Evolutionary conservation across 2,797 vertebrate genomes (phyloP).

Genomic region (Okamejei kenojei): DNA sequence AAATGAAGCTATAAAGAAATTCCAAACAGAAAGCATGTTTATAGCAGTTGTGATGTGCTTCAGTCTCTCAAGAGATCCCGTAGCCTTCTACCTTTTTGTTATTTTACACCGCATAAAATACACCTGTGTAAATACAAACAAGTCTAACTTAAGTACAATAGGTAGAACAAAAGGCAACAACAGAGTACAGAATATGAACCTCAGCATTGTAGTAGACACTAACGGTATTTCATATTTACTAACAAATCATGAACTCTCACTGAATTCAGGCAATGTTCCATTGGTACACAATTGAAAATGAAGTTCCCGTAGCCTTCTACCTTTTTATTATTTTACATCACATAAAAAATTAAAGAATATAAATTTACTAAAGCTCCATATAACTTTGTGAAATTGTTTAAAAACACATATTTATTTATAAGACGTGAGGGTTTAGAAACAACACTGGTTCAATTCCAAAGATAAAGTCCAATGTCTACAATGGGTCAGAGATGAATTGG

Average conservation of each 20-base stretch:
- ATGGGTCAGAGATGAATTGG: too few species aligned
- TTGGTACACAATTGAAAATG: background rate
- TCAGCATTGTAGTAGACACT: background rate
- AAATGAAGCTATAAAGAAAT: background rate
- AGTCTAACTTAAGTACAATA: too few species aligned
- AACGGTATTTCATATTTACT: background rate
- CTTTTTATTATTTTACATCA: background rate
- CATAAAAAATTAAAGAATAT: background rate
- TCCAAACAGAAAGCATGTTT: background rate
- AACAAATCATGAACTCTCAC: background rate
- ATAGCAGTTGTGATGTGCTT: background rate
- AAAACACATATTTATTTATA: slow-evolving; percentile 9
- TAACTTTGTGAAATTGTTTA: background rate
- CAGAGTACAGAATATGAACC: too few species aligned
- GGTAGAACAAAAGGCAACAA: too few species aligned
- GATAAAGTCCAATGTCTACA: too few species aligned
- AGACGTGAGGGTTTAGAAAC: background rate
- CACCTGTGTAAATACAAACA: too few species aligned
- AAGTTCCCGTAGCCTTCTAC: background rate
- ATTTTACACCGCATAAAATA: slow-evolving; percentile 7
- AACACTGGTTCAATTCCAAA: background rate
- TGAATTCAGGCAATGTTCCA: background rate
- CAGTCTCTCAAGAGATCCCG: background rate
- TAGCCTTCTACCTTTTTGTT: background rate
- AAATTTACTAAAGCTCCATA: slow-evolving; percentile 10